A percentile compares a stretch with the other conserved stretches of the same genome.
Evolutionary conservation across 2,113 vertebrate species (phyloP).

Genomic region (Indicator indicator): DNA sequence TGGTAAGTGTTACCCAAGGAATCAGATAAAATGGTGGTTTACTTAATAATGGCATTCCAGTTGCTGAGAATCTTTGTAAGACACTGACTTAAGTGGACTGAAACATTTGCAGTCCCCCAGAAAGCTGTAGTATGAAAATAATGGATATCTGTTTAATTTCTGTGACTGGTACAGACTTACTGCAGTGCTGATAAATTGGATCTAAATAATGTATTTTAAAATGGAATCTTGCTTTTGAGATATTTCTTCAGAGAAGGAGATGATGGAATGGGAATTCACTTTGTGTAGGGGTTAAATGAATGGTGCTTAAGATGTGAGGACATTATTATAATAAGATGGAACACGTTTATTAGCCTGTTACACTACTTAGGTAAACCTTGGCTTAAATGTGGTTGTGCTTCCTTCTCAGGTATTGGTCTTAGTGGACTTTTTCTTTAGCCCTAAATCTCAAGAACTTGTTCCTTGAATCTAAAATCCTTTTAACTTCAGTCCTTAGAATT

Average conservation of each 20-base stretch:
- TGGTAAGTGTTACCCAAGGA: constrained; percentile 47
- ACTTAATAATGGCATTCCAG: neutral
- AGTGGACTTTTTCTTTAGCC: neutral
- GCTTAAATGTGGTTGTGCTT: neutral
- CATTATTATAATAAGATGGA: neutral
- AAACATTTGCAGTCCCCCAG: neutral
- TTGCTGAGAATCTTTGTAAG: neutral
- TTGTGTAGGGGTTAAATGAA: neutral
- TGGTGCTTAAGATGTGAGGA: neutral
- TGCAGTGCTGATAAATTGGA: neutral
- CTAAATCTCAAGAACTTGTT: neutral
- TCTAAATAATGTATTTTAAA: neutral
- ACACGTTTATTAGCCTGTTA: neutral
- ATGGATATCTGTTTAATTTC: neutral
- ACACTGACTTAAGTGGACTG: neutral
- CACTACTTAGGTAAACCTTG: neutral
- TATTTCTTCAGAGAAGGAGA: neutral
- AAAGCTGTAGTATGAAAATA: neutral
- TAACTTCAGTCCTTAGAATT: neutral
- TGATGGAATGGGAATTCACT: neutral
- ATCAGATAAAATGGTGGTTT: neutral
- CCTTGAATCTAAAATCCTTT: neutral
- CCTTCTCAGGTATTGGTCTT: neutral
- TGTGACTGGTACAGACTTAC: neutral
- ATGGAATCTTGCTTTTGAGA: neutral